Base-by-base conservation (phyloP, 2,888 invertebrate genomes). In the Acronicta psi region DNA sequence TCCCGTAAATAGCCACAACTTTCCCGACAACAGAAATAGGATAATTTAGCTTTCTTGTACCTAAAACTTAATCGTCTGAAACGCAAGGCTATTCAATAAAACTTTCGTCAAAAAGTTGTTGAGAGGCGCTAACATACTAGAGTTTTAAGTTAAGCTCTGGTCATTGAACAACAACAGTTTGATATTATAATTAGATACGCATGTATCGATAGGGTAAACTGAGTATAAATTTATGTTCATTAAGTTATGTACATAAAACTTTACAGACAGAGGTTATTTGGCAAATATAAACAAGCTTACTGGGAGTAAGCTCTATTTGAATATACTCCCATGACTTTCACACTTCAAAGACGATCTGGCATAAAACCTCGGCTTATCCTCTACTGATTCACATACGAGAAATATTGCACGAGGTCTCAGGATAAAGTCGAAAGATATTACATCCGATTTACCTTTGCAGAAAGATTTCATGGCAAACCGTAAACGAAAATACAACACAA, bases 301-400 rank as follows among this genome's bases (percentile, higher is more conserved):
- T 11, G 16, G 23, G 17, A 37, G 31, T 40, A 29, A 40, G 29
- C 37, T 44, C 20, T 64, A 53, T 69, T 69, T 65, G 55, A 43
- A 60, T 55, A 55, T 41, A 51, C 38, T 56, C 41, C 25, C 49
- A 23, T 23, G 18, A 38, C 25, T 36, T 47, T 47, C 25, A 57
- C 23, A 23, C 56, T 41, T 49, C 44, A 47, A 64, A 50, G 43
- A 40, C 16, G 25, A 51, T 54, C 53, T 44, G 50, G 41, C 34
- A 18, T 57, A 47, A 67, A 40, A 41, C 47, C 23, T 38, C 17
- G 41, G 50, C 17, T 69, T 65, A 65, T 69, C 65, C 59, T 38
- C 56, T 42, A 17, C 49, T 60, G 69, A 69, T 54, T 56, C 49
- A 16, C 42, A 38, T 43, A 53, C 29, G n/a, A 42, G 31, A 25